phyloP scores from a whole-genome alignment of 2,797 vertebrate species.

The Jordanella pulchra region DNA sequence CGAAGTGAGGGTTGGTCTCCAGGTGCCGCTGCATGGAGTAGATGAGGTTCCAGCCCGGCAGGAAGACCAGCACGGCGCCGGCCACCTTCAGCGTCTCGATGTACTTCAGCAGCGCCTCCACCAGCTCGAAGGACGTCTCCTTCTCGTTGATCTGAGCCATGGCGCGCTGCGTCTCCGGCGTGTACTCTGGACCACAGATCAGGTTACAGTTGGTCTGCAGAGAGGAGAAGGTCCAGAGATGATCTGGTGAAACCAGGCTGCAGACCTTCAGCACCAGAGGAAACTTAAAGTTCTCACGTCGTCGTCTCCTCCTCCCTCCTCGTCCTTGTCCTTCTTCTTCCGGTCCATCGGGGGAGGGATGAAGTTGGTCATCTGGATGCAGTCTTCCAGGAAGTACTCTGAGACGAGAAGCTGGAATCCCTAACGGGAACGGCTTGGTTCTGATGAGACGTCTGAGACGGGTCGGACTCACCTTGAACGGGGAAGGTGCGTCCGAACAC shows the following conservation, averaged over 20 bases:
- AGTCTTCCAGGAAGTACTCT: constrained; percentile 98
- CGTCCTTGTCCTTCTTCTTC: constrained; percentile 94
- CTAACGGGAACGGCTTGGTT: not conserved
- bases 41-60: constrained; percentile 98
- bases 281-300: constrained; percentile 56
- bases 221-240: not conserved
- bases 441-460: not conserved
- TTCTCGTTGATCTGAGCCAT: constrained; percentile 93
- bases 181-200: constrained; percentile 86
- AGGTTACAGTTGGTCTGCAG: constrained; percentile 90
- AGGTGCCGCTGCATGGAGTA: constrained; percentile 94
- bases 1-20: constrained; percentile 91
- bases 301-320: constrained; percentile 83
- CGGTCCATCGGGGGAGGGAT: constrained; percentile 89
- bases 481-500: constrained; percentile 92
- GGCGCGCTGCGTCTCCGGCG: constrained; percentile 85
- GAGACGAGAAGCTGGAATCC: not conserved
- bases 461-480: constrained; percentile 84
- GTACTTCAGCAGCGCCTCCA: constrained; percentile 91
- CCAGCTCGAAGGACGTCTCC: constrained; percentile 94
- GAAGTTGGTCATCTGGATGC: constrained; percentile 96
- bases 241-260: not conserved
- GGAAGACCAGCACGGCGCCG: constrained; percentile 91
- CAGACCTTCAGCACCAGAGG: not conserved
- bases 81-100: constrained; percentile 89